Evolutionary conservation across 2,888 invertebrate species (phyloP).

Genomic region (Athalia circularis): DNA sequence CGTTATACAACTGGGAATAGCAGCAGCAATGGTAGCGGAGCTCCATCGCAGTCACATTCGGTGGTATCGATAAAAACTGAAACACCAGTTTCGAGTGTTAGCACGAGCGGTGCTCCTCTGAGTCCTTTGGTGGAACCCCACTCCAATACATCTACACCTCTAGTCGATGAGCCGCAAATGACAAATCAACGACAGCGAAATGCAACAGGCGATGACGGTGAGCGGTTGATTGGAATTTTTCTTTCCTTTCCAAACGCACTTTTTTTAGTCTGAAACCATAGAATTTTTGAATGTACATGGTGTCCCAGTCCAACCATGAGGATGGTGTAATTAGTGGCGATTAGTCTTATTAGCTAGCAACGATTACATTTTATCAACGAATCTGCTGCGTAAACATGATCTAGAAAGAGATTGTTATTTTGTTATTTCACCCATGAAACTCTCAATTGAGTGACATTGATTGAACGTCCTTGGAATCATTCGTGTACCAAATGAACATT

Average conservation of each 20-base stretch:
- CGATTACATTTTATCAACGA: background rate
- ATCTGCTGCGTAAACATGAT: background rate
- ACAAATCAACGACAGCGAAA: constrained; percentile 69
- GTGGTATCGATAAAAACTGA: constrained; percentile 67
- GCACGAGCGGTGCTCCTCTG: constrained; percentile 75
- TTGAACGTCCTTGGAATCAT: too few relatives aligned
- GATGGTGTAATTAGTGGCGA: constrained; percentile 22
- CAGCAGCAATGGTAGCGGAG: constrained; percentile 60
- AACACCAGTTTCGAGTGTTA: constrained; percentile 66
- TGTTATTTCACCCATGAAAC: background rate
- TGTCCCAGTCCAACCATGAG: constrained; percentile 33
- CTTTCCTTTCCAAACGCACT: background rate
- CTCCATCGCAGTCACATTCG: constrained; percentile 64
- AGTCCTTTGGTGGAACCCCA: constrained; percentile 80
- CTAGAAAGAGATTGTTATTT: background rate
- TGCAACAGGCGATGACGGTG: constrained; percentile 70
- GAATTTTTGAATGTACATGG: constrained; percentile 23
- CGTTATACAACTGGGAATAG: constrained; percentile 62
- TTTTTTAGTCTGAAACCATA: background rate
- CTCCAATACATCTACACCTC: constrained; percentile 81
- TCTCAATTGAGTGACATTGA: too few relatives aligned
- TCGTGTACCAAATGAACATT: too few relatives aligned
- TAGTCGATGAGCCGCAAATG: constrained; percentile 77
- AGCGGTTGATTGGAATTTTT: constrained; percentile 52
- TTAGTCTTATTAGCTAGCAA: background rate